These are phyloP conservation scores for Neogobius melanostomus DNA, from an alignment of 2,113 vertebrate genomes.

Conservation along the genomic window DNA sequence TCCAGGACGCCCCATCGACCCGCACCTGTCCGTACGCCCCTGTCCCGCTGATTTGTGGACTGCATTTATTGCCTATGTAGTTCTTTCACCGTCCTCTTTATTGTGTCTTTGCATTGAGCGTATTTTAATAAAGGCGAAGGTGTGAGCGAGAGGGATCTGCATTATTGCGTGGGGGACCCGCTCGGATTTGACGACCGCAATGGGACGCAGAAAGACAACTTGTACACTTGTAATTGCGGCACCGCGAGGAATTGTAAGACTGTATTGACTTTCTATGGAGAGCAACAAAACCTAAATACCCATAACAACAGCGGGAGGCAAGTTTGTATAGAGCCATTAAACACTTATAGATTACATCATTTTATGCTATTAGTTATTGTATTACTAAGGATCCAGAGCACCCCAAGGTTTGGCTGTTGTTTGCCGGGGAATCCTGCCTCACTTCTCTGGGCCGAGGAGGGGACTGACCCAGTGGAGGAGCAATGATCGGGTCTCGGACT, in stretches of 20 bases:
- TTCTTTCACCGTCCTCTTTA: slow-evolving; percentile 40
- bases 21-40: slow-evolving; percentile 27
- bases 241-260: neutral
- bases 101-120: slow-evolving; percentile 8
- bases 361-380: too few species aligned
- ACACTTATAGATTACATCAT: too few species aligned
- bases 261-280: neutral
- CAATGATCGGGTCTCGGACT: too few species aligned
- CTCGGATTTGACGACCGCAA: neutral
- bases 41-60: slow-evolving; percentile 41
- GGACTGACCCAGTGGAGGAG: too few species aligned
- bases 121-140: slow-evolving; percentile 22
- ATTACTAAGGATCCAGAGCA: too few species aligned
- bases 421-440: too few species aligned
- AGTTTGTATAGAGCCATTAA: too few species aligned
- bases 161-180: neutral
- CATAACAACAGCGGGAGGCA: too few species aligned
- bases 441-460: too few species aligned
- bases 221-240: neutral
- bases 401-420: too few species aligned
- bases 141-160: slow-evolving; percentile 10
- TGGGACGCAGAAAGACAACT: neutral
- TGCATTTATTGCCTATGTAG: slow-evolving; percentile 41
- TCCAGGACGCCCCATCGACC: slow-evolving; percentile 43
- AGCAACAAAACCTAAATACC: neutral